Conservation (phyloP, 1,140 invertebrate species). For the Drosophila erecta region DNA sequence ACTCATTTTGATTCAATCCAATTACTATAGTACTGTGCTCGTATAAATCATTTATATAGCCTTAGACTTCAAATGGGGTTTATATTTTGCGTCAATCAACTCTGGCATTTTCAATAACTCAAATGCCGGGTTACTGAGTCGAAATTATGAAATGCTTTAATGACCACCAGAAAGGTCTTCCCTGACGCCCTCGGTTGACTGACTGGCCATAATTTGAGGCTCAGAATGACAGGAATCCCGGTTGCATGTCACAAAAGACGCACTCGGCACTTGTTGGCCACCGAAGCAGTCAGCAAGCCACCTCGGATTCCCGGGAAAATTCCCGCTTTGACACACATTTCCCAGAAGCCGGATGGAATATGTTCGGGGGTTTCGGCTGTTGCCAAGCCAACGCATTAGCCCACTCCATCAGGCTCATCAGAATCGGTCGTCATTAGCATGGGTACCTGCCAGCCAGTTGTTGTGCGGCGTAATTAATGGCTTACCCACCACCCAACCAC, state of each 20-base stretch:
- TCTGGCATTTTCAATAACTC: conserved; percentile 1
- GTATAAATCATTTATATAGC: too few relatives aligned
- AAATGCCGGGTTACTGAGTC: background rate
- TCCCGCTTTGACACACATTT: conserved; percentile 30
- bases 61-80: too few relatives aligned
- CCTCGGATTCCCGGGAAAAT: conserved; percentile 7
- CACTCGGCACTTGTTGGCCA: conserved; percentile 8
- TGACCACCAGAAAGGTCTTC: background rate
- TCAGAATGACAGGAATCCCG: conserved; percentile 18
- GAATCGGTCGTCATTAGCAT: conserved; percentile 39
- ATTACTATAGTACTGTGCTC: too few relatives aligned
- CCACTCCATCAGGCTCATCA: conserved; percentile 43
- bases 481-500: conserved; percentile 7
- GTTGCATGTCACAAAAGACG: conserved; percentile 16
- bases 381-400: conserved; percentile 42
- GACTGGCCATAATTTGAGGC: conserved; percentile 8
- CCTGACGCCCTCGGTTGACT: background rate
- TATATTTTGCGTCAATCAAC: background rate
- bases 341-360: conserved; percentile 12
- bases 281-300: background rate
- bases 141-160: conserved; percentile 6
- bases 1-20: too few relatives aligned
- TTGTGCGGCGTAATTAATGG: conserved; percentile 45
- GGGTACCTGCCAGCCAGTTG: conserved; percentile 2
- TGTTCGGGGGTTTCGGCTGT: conserved; percentile 11